phyloP scores from a whole-genome alignment of 2,797 vertebrate species.

The Halcyon chelicuti region DNA sequence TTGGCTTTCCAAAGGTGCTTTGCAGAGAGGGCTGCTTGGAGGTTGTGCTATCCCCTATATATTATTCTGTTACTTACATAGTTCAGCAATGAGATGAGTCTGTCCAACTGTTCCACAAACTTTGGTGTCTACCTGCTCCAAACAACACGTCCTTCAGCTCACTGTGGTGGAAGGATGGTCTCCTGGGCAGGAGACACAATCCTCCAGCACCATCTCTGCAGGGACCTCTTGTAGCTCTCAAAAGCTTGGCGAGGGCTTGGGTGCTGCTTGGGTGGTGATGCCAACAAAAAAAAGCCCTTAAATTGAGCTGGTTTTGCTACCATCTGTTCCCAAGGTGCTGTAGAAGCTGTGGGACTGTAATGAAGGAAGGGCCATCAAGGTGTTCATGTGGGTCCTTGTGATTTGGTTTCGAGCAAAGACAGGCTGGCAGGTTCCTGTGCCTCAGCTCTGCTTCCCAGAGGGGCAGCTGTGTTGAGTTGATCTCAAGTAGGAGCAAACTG shows the following conservation, averaged over 20 bases:
- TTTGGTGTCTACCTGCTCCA: not conserved
- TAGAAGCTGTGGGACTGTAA: not conserved
- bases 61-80: not conserved
- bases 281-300: not conserved
- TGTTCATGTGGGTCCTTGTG: fast-evolving
- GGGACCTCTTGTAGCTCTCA: not conserved
- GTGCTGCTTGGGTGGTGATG: not conserved
- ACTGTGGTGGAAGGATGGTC: not conserved
- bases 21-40: not conserved
- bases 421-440: not conserved
- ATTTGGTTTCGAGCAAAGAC: not conserved
- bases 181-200: not conserved
- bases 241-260: not conserved
- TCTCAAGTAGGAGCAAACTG: not conserved
- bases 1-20: not conserved
- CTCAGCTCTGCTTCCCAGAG: not conserved
- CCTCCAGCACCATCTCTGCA: not conserved
- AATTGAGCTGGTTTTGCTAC: not conserved
- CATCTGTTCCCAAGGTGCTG: fast-evolving
- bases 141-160: fast-evolving
- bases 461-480: not conserved
- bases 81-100: not conserved
- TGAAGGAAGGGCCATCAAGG: too few relatives aligned
- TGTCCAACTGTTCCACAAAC: not conserved
- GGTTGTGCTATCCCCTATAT: not conserved